A percentile compares a stretch with the other conserved stretches of the same genome.
phyloP scores from a whole-genome alignment of 2,797 vertebrate species.

The Sebastolobus altivelis region DNA sequence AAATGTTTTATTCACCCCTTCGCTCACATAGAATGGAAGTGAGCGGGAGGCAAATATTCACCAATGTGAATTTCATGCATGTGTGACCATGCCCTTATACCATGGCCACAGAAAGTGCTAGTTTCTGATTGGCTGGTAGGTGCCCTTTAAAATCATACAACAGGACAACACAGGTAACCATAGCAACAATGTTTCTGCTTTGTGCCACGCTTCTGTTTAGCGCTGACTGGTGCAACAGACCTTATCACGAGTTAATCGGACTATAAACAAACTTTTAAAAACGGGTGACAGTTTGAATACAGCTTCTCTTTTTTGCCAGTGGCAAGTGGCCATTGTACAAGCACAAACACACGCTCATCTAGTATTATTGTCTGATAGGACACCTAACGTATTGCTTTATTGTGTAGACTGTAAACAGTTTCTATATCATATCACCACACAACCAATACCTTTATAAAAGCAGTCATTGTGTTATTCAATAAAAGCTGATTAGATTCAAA shows the following conservation, averaged over 20 bases:
- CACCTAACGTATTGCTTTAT: background rate
- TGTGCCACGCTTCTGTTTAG: background rate
- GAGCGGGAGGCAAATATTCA: background rate
- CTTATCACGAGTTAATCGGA: background rate
- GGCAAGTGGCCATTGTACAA: background rate
- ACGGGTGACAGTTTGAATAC: background rate
- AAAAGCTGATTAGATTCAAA: background rate
- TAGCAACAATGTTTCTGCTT: constrained; percentile 1
- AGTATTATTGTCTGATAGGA: background rate
- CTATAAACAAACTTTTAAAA: background rate
- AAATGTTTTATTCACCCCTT: background rate
- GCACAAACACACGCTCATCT: background rate
- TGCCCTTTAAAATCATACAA: constrained; percentile 3
- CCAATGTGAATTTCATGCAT: background rate
- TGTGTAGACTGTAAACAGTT: background rate
- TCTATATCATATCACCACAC: background rate
- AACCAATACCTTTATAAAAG: background rate
- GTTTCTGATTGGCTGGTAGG: constrained; percentile 1
- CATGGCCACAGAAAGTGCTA: background rate
- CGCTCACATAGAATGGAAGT: background rate
- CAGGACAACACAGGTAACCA: background rate
- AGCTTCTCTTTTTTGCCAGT: background rate
- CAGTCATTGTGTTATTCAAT: background rate
- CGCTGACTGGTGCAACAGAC: background rate
- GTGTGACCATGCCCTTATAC: background rate